phyloP scores from a whole-genome alignment of 2,113 vertebrate genomes.

The Hydrolagus affinis region DNA sequence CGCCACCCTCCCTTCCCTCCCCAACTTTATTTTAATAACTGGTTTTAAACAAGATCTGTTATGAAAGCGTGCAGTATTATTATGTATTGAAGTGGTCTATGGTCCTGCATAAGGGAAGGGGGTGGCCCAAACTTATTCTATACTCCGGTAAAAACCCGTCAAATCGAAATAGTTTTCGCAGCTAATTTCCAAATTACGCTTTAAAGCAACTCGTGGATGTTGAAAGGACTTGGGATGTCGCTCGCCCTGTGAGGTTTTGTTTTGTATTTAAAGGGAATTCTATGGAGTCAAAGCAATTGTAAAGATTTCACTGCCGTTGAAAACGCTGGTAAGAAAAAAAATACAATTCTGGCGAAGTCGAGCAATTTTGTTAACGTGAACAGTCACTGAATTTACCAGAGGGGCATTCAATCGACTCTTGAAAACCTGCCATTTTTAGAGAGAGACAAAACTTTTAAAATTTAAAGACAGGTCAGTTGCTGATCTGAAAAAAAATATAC shows the following conservation, averaged over 20 bases:
- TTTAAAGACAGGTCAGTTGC: constrained; percentile 79
- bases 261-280: not conserved
- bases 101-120: too few species aligned
- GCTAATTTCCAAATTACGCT: not conserved
- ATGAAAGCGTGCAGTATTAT: not conserved
- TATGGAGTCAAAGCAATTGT: not conserved
- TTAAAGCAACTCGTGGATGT: not conserved
- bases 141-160: not conserved
- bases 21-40: not conserved
- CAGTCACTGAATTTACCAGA: not conserved
- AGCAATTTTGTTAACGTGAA: not conserved
- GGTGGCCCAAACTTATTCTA: not conserved
- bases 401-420: not conserved
- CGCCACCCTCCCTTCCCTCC: not conserved
- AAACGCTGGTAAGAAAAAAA: not conserved
- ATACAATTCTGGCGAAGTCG: not conserved
- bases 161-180: not conserved
- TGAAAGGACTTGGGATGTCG: not conserved
- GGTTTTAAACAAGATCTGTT: not conserved
- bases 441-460: constrained; percentile 4
- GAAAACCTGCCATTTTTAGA: constrained; percentile 1
- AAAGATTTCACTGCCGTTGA: not conserved
- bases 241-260: not conserved
- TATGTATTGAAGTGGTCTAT: not conserved
- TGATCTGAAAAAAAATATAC: constrained; percentile 78